Evolutionary conservation across 2,113 vertebrate genomes (phyloP), one percentile per base, ranked within the genome.

Genomic region (Tyto alba): DNA sequence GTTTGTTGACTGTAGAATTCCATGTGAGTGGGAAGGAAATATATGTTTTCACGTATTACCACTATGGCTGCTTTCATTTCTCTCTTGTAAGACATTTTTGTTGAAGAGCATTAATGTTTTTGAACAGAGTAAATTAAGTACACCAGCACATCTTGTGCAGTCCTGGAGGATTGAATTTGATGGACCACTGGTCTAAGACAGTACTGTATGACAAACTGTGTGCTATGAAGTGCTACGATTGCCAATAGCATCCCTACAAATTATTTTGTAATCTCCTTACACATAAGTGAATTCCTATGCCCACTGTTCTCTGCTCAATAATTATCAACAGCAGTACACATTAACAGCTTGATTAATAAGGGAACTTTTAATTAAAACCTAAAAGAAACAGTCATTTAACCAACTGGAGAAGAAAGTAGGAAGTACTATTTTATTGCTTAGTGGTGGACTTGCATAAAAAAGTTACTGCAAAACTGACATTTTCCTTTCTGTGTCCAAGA

Each of bases 301-400:
- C n/a, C 22, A n/a, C 52, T 68, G 62, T 66, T 32, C 57, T 60
- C 78, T 60, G 50, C 74, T 75, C 67, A 56, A 47, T n/a, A 88
- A 20, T 84, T 90, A 89, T 79, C 56, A 83, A 71, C 73, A 50
- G 40, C 47, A 52, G 79, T 56, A 71, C 41, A 84, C 41, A 45
- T 34, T 85, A 76, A 62, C 23, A 34, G 64, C 36, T 90, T 75
- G 45, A 85, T 75, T 95, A 88, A 47, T 62, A 80, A 10, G 22
- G 52, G 32, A 76, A 66, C 41, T 67, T 93, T 85, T 88, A 93
- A 93, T 93, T 85, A 85, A 93, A 93, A 64, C 32, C 55, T 79
- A 50, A 78, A 78, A 83, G 41, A 85, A 80, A 55, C 48, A 74
- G 80, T 83, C 62, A 75, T 38, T 89, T 92, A 48, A 41, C 78